Percentiles rank a stretch among this genome's conserved stretches.
phyloP scores from a whole-genome alignment of 1,140 invertebrate species.

The Pissodes strobi region DNA sequence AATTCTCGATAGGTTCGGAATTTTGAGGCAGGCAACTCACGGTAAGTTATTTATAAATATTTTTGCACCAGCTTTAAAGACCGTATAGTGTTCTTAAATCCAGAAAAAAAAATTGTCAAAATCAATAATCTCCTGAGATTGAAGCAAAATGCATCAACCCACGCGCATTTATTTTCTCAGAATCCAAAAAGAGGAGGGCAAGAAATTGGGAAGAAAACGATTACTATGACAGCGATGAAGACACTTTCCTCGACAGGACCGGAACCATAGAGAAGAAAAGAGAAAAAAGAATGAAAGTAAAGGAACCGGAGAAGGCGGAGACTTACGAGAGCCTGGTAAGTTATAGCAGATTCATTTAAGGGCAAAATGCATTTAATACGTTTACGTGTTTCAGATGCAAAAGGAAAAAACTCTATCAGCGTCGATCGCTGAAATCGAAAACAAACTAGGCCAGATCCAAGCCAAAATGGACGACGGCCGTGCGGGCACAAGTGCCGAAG shows the following conservation, averaged over 20 bases:
- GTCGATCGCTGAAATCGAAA: too few relatives aligned
- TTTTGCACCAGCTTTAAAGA: background rate
- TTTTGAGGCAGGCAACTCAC: conserved; percentile 77
- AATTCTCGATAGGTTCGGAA: conserved; percentile 82
- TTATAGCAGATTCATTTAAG: background rate
- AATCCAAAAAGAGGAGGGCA: conserved; percentile 70
- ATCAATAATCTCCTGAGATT: background rate
- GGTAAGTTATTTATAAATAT: conserved; percentile 56
- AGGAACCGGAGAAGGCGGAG: conserved; percentile 63
- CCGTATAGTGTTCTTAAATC: background rate
- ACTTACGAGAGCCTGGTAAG: conserved; percentile 82
- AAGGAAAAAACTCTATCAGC: too few relatives aligned
- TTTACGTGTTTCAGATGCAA: too few relatives aligned
- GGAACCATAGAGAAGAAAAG: conserved; percentile 90
- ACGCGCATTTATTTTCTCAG: conserved; percentile 47
- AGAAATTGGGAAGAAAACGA: conserved; percentile 87
- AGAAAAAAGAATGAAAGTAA: conserved; percentile 74
- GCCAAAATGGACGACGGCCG: too few relatives aligned
- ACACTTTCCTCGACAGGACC: conserved; percentile 93
- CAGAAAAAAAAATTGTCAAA: background rate
- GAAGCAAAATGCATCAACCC: conserved; percentile 14
- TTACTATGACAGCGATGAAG: conserved; percentile 97
- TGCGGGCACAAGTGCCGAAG: too few relatives aligned
- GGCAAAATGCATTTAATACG: too few relatives aligned
- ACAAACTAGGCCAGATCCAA: too few relatives aligned